Evolutionary conservation across 53 echinoderm and acorn worm genomes (phyloP).

Genomic region (Apostichopus leukothele): DNA sequence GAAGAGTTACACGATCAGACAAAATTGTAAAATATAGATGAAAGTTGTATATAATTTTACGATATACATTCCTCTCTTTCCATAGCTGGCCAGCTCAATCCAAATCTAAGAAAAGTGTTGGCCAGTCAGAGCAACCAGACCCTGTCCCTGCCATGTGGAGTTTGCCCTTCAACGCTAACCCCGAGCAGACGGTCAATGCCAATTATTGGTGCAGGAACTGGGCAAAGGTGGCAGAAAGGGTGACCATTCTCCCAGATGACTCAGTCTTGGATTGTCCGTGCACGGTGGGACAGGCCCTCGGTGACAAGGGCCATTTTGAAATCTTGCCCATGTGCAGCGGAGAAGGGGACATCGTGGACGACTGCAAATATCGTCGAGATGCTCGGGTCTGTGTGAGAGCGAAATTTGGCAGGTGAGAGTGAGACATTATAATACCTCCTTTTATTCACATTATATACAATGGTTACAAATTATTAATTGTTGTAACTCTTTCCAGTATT

Average conservation of each 20-base stretch:
- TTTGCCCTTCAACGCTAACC: conserved; percentile 80
- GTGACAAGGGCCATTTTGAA: conserved; percentile 68
- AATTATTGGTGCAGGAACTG: conserved; percentile 63
- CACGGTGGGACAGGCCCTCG: conserved; percentile 66
- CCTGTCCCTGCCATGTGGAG: conserved; percentile 83
- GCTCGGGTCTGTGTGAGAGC: conserved; percentile 83
- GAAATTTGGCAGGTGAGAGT: conserved; percentile 63
- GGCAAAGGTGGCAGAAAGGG: conserved; percentile 46
- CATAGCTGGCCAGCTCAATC: neutral
- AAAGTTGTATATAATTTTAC: too few species aligned
- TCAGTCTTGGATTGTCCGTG: conserved; percentile 73
- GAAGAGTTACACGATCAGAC: too few species aligned
- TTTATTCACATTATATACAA: too few species aligned
- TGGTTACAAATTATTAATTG: too few species aligned
- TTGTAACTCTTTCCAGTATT: too few species aligned
- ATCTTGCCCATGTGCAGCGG: conserved; percentile 66
- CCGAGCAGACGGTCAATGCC: conserved; percentile 27
- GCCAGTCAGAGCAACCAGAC: conserved; percentile 23
- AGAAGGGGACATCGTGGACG: neutral
- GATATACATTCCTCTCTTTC: too few species aligned
- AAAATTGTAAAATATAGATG: too few species aligned
- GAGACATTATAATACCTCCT: neutral
- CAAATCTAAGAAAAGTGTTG: neutral
- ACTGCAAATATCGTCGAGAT: conserved; percentile 54
- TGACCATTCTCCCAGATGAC: conserved; percentile 40